Conservation (phyloP, 2,113 vertebrate species). For the Pelobates fuscus region DNA sequence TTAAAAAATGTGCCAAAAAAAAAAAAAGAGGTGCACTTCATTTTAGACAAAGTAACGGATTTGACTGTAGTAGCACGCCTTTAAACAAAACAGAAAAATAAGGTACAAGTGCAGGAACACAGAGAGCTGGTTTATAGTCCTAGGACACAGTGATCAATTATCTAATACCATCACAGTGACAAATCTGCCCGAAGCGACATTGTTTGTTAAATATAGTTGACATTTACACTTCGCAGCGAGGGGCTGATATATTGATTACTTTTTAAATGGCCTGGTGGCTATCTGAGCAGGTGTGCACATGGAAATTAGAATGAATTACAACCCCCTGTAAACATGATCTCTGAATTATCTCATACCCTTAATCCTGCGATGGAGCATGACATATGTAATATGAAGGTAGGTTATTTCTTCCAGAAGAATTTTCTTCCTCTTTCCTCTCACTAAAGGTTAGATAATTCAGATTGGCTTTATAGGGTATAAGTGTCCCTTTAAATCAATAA, state of each 20-base stretch:
- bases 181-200: not conserved
- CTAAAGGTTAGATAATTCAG: too few species aligned
- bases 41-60: too few species aligned
- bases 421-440: not conserved
- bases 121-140: not conserved
- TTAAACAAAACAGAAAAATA: too few species aligned
- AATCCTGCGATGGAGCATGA: not conserved
- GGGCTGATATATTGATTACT: constrained; percentile 7
- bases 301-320: not conserved
- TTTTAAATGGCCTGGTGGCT: not conserved
- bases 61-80: too few species aligned
- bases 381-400: not conserved
- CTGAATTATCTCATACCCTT: not conserved
- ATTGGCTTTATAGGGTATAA: too few species aligned
- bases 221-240: constrained; percentile 2
- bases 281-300: not conserved
- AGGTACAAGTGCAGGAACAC: too few species aligned
- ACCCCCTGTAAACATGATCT: not conserved
- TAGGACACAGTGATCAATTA: not conserved
- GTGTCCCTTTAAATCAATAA: too few species aligned
- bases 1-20: too few species aligned
- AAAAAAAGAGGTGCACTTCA: too few species aligned
- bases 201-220: constrained; percentile 3
- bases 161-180: not conserved
- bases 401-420: not conserved